Conservation (phyloP, 1,140 invertebrate genomes). For the Lordiphosa clarofinis region DNA sequence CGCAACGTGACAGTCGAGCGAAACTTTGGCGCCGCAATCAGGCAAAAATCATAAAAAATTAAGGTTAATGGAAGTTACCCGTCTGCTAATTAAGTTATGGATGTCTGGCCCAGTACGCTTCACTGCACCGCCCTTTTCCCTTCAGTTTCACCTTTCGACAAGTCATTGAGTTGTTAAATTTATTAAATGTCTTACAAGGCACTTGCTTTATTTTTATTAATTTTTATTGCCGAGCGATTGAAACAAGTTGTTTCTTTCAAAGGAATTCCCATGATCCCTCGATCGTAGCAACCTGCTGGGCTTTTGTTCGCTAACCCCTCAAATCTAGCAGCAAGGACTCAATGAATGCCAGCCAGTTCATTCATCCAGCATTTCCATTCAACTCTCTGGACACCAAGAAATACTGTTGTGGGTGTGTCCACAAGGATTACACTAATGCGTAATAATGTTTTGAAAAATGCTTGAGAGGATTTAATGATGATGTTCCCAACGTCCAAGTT, state of each 20-base stretch:
- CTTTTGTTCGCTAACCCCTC: conserved; percentile 44
- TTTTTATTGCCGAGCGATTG: conserved; percentile 65
- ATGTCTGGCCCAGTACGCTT: conserved; percentile 46
- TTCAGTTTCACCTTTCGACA: conserved; percentile 59
- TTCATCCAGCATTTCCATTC: conserved; percentile 30
- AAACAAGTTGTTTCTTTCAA: conserved; percentile 47
- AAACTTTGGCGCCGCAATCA: conserved; percentile 59
- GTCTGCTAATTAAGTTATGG: conserved; percentile 67
- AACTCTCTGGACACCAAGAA: conserved; percentile 1
- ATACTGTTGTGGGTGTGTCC: conserved; percentile 60
- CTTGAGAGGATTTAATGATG: conserved; percentile 71
- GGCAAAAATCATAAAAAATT: conserved; percentile 51
- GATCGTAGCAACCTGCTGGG: conserved; percentile 56
- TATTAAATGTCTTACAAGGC: conserved; percentile 68
- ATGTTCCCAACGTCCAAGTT: conserved; percentile 61
- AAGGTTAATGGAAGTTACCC: conserved; percentile 53
- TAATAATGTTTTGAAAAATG: conserved; percentile 23
- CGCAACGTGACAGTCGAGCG: conserved; percentile 49
- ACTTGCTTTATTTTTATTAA: conserved; percentile 67
- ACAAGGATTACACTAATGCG: conserved; percentile 71
- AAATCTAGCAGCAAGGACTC: conserved; percentile 19
- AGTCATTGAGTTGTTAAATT: conserved; percentile 77
- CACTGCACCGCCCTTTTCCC: conserved; percentile 16
- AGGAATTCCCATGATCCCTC: conserved; percentile 59
- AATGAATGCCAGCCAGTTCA: conserved; percentile 56